Evolutionary conservation across 2,888 invertebrate species (phyloP).

Genomic region (Rhodophaea formosa): DNA sequence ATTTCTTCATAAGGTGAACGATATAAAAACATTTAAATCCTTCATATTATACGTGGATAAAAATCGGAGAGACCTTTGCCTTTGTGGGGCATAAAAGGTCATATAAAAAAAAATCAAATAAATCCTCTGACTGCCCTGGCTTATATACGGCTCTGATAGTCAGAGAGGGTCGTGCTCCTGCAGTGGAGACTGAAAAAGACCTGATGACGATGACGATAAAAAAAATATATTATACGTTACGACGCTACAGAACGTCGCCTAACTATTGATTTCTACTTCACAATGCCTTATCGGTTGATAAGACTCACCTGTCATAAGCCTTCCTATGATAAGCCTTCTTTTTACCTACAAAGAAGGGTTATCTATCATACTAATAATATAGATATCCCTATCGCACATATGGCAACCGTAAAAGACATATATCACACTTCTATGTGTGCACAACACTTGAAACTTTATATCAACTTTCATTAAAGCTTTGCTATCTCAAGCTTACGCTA

Average conservation of each 20-base stretch:
- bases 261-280: slow-evolving; percentile 70
- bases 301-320: slow-evolving; percentile 57
- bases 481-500: slow-evolving; percentile 75
- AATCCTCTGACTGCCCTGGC: no score
- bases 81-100: no score
- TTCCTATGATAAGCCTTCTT: slow-evolving; percentile 68
- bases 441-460: slow-evolving; percentile 62
- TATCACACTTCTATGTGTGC: slow-evolving; percentile 46
- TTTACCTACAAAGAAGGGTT: slow-evolving; percentile 19
- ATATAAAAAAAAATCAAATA: no score
- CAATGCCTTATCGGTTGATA: slow-evolving; percentile 70
- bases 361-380: slow-evolving; percentile 35
- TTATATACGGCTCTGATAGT: no score
- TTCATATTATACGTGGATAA: no score
- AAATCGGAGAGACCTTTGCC: no score
- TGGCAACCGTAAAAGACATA: slow-evolving; percentile 33
- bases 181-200: no score
- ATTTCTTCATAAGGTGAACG: no score
- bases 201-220: no score
- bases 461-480: slow-evolving; percentile 66
- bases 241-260: slow-evolving; percentile 39
- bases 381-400: slow-evolving; percentile 35
- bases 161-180: no score
- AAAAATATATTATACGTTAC: background rate
- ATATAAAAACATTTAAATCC: no score